A percentile compares a stretch with the other conserved stretches of the same genome.
phyloP scores from a whole-genome alignment of 1,140 invertebrate species.

The Stratiolaelaps scimitus region DNA sequence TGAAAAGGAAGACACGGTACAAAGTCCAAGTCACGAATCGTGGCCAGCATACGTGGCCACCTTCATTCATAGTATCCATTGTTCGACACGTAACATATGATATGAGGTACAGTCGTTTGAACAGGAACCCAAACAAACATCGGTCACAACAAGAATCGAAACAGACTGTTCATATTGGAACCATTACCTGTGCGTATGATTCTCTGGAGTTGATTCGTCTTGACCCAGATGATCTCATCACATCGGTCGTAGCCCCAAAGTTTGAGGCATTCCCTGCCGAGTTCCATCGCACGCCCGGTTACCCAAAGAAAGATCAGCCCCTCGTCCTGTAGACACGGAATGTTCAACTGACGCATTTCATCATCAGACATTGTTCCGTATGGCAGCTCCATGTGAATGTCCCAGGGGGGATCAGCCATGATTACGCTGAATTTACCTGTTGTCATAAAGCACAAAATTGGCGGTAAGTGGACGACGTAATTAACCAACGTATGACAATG shows the following conservation, averaged over 20 bases:
- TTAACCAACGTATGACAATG: too few relatives aligned
- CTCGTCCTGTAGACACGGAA: constrained; percentile 80
- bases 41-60: too few relatives aligned
- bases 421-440: constrained; percentile 71
- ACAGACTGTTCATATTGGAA: background rate
- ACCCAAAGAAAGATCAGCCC: constrained; percentile 96
- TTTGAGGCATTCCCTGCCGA: constrained; percentile 79
- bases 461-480: too few relatives aligned
- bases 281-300: constrained; percentile 92
- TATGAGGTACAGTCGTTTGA: too few relatives aligned
- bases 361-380: constrained; percentile 99
- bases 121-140: too few relatives aligned
- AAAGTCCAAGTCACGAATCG: too few relatives aligned
- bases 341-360: constrained; percentile 88
- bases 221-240: constrained; percentile 97
- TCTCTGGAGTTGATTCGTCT: constrained; percentile 92
- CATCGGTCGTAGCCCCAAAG: constrained; percentile 90
- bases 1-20: too few relatives aligned
- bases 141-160: too few relatives aligned
- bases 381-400: constrained; percentile 95
- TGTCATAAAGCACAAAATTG: background rate
- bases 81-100: too few relatives aligned
- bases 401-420: constrained; percentile 94
- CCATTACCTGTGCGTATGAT: constrained; percentile 71
- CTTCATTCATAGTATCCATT: too few relatives aligned